A percentile compares a stretch with the other conserved stretches of the same genome.
Evolutionary conservation across 2,797 vertebrate genomes (phyloP).

Genomic region (Gymnocypris eckloni): DNA sequence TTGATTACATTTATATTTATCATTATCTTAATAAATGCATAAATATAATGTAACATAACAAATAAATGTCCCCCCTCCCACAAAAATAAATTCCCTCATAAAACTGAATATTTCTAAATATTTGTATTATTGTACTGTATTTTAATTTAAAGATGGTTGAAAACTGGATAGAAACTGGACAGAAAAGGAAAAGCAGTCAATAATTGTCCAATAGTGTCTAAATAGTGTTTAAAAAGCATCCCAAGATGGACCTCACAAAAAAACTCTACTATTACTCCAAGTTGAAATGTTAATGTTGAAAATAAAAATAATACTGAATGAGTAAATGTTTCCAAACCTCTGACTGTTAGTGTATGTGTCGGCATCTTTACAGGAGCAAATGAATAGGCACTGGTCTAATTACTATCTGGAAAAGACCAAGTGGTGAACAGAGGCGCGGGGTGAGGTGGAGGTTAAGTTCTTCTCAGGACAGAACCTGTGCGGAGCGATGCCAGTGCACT

Average conservation of each 20-base stretch:
- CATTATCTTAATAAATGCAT: background rate
- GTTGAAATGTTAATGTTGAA: background rate
- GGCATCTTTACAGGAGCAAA: slow-evolving; percentile 23
- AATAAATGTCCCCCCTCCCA: too few relatives aligned
- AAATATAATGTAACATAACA: too few relatives aligned
- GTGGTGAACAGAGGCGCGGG: slow-evolving; percentile 3
- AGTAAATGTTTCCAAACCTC: slow-evolving; percentile 5
- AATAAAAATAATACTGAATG: background rate
- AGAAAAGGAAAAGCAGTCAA: background rate
- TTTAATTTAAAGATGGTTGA: background rate
- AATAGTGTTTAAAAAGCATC: background rate
- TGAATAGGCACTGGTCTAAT: slow-evolving; percentile 9
- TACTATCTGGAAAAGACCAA: slow-evolving; percentile 26
- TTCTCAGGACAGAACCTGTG: slow-evolving; percentile 12
- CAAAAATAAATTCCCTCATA: too few relatives aligned
- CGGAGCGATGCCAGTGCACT: slow-evolving; percentile 3
- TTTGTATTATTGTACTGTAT: background rate
- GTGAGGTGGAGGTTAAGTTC: slow-evolving; percentile 30
- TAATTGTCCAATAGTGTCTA: background rate
- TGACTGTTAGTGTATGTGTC: background rate
- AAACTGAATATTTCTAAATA: too few relatives aligned
- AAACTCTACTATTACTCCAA: background rate
- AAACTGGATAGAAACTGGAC: background rate
- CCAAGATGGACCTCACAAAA: background rate
- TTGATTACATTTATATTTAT: background rate